Evolutionary conservation across 2,888 invertebrate species (phyloP), one percentile per base, ranked within the genome.

Genomic region (Perizoma affinitatum): DNA sequence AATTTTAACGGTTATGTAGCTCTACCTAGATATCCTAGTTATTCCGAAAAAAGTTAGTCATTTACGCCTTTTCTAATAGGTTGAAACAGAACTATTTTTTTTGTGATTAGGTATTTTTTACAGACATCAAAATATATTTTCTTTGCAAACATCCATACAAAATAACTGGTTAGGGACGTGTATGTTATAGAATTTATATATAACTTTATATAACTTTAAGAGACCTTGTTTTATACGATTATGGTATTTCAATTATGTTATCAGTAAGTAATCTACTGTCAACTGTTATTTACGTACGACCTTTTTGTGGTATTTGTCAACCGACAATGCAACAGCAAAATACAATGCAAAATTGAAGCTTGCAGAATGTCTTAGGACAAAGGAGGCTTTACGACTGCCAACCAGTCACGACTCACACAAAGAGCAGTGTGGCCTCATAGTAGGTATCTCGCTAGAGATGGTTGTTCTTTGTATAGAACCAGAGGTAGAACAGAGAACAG

Each of bases 301-400:
- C 56, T 50, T 55, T 49, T 6, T 22, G n/a, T 50, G 56, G 10
- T 56, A 56, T 56, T 55, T 49, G 22, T 22, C 22, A 22, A 22
- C 22, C 43, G 38, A 49, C 43, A 44, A 38, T 36, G 35, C 7
- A 41, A 47, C 4, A 47, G n/a, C 34, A 10, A 44, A 55, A 40
- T 45, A 34, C 36, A 36, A 44, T 46, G 36, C 43, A 43, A 22
- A 48, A 36, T 44, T 49, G 48, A 44, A 55, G 44, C 38, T 43
- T 55, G 47, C 11, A 34, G 45, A 45, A 45, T 45, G 40, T 50
- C 49, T 55, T 35, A 33, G 57, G 57, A 65, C 67, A 67, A 67
- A 67, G 63, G 59, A 67, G 63, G 47, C 53, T 49, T 56, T 47
- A 53, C 35, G 47, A 47, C 42, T 41, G 22, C 9, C 36, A 48